Conservation (phyloP, 1,140 invertebrate species). For the Brachystomella parvula region DNA sequence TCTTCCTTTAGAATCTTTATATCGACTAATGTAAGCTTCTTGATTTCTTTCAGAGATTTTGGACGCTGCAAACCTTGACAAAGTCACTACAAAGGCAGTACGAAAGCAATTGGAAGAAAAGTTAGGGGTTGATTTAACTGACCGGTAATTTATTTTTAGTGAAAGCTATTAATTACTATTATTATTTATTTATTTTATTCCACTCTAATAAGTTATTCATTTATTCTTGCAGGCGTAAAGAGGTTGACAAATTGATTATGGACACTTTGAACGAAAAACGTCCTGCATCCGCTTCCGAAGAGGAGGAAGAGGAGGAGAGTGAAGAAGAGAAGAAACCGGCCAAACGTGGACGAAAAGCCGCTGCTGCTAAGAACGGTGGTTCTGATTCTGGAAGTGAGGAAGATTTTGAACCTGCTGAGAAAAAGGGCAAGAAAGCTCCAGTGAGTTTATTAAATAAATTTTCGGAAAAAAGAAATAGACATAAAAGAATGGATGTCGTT, state of each 20-base stretch:
- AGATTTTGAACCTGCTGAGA: conserved; percentile 9
- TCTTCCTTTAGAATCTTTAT: too few relatives aligned
- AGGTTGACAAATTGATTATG: conserved; percentile 76
- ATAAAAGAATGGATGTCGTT: not conserved
- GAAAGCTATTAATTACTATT: not conserved
- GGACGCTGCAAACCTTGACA: conserved; percentile 73
- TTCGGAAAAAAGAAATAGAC: not conserved
- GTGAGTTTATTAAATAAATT: not conserved
- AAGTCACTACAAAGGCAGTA: conserved; percentile 82
- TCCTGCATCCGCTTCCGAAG: conserved; percentile 55
- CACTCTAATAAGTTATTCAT: not conserved
- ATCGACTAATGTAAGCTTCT: too few relatives aligned
- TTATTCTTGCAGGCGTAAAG: conserved; percentile 57
- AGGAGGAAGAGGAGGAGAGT: conserved; percentile 47
- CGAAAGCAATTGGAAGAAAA: conserved; percentile 75
- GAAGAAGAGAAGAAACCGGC: conserved; percentile 38
- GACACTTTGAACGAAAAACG: conserved; percentile 57
- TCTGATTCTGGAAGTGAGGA: conserved; percentile 39
- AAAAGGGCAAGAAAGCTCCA: conserved; percentile 6
- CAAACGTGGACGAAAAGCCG: conserved; percentile 43
- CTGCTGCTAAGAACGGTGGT: not conserved
- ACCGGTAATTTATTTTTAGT: conserved; percentile 45
- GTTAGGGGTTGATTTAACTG: conserved; percentile 63
- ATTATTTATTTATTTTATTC: not conserved
- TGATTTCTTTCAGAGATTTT: conserved; percentile 66